A percentile compares a stretch with the other conserved stretches of the same genome.
These are phyloP conservation scores for Drosophila insularis DNA, from an alignment of 1,140 invertebrate genomes.

Conservation along the genomic window DNA sequence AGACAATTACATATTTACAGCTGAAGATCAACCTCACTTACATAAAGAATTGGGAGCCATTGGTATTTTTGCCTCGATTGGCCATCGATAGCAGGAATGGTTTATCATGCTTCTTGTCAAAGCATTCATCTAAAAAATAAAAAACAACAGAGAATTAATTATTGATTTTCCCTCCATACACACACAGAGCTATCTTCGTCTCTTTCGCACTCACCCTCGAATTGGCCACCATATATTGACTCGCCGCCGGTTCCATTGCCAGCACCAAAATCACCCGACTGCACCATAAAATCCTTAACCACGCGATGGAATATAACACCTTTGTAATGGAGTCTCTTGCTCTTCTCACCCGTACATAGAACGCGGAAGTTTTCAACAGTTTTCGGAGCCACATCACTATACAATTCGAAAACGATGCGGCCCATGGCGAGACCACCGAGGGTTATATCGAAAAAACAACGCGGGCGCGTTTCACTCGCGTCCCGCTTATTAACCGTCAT, in stretches of 20 bases:
- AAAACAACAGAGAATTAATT: constrained; percentile 18
- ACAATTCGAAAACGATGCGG: constrained; percentile 96
- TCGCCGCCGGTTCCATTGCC: constrained; percentile 96
- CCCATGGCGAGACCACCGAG: constrained; percentile 94
- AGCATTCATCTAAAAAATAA: constrained; percentile 91
- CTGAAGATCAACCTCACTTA: constrained; percentile 84
- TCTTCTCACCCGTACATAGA: constrained; percentile 95
- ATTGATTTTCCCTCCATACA: constrained; percentile 47
- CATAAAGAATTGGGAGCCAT: constrained; percentile 99
- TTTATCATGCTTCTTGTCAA: constrained; percentile 93
- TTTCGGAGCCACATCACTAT: constrained; percentile 95
- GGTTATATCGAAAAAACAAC: constrained; percentile 95
- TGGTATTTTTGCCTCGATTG: constrained; percentile 97
- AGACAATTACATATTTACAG: neutral
- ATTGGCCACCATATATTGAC: constrained; percentile 94
- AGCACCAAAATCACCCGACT: constrained; percentile 93
- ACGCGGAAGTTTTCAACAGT: constrained; percentile 97
- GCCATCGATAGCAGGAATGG: constrained; percentile 97
- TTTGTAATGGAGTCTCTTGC: constrained; percentile 89
- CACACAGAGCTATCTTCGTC: constrained; percentile 1
- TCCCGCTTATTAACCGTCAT: constrained; percentile 77
- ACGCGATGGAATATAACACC: constrained; percentile 94
- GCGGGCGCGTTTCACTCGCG: constrained; percentile 82
- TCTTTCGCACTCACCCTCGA: constrained; percentile 86
- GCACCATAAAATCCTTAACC: constrained; percentile 96